Evolutionary conservation across 1,140 invertebrate genomes (phyloP), one percentile per base, ranked within the genome.

Genomic region (Diabrotica virgifera): DNA sequence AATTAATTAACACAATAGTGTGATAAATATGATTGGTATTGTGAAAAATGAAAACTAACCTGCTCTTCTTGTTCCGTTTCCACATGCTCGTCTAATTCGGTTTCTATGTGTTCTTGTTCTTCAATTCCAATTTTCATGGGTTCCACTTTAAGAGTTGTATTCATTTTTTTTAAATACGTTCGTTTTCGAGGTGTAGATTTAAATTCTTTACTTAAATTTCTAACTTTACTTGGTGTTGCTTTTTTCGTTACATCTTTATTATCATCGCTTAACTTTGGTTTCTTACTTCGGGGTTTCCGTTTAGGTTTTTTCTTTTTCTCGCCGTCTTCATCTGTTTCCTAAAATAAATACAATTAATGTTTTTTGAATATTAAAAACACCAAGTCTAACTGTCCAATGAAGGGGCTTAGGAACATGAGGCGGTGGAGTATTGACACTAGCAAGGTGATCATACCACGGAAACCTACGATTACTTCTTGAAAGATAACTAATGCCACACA

Each of bases 311-410:
- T 70, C 40, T 67, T 69, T 58, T 59, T 59, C 35, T 73, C 69
- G 12, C 59, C 65, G 36, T 77, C 76, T 63, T 75, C 73, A 46
- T 76, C 76, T 38, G 67, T 76, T 51, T 76, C 75, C 59, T 74
- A 63, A 66, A n/a, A 11, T 11, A 64, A 67, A 9, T 40, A 9
- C 11, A 52, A 52, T 10, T 35, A n/a, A 37, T 53, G 59, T 53
- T 12, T 53, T 24, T n/a, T 36, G 1, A 24, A 24, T 24, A 24
- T 1, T 24, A 24, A 24, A 24, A 24, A 24, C 4, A 24, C 24
- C 4, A 24, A 24, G 24, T 24, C 24, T 24, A 24, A 24, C 24
- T 2, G 24, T 24, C 24, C 24, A 24, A 24, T 24, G 24, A 24
- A 24, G 24, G 24, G 24, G 24, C 24, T 24, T 24, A 24, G 24